These are phyloP conservation scores for Cochlearius cochlearius DNA, from an alignment of 2,113 vertebrate genomes.

Conservation along the genomic window DNA sequence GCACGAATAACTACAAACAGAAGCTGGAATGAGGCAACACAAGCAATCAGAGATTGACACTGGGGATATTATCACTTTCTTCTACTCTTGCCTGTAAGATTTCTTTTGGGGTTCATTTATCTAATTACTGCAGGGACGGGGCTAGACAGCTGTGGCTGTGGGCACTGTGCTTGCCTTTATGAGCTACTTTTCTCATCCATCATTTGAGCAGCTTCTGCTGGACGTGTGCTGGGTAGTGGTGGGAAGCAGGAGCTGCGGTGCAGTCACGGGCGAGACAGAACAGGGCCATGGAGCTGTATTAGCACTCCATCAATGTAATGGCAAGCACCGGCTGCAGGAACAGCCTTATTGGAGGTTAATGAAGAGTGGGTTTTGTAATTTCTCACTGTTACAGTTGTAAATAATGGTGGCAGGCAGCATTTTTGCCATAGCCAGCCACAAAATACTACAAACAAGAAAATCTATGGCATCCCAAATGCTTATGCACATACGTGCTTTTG, in stretches of 20 bases:
- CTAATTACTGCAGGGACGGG: slow-evolving; percentile 29
- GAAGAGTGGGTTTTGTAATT: slow-evolving; percentile 42
- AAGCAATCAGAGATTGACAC: not conserved
- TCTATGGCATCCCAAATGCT: not conserved
- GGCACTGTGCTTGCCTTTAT: slow-evolving; percentile 38
- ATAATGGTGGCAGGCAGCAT: not conserved
- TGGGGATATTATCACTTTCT: not conserved
- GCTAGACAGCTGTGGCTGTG: slow-evolving; percentile 48
- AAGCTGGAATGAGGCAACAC: not conserved
- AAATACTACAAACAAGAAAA: not conserved
- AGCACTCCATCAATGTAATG: slow-evolving; percentile 45
- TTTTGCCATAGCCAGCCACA: not conserved
- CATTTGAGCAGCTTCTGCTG: slow-evolving; percentile 40
- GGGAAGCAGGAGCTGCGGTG: not conserved
- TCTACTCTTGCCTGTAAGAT: not conserved
- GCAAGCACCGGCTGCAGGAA: slow-evolving; percentile 15
- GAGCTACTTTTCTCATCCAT: slow-evolving; percentile 57
- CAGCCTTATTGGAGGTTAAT: slow-evolving; percentile 51
- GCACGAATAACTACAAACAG: not conserved
- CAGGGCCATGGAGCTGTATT: not conserved
- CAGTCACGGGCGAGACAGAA: not conserved
- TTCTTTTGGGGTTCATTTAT: slow-evolving; percentile 39
- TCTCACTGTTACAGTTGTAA: slow-evolving; percentile 7
- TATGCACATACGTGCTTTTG: not conserved
- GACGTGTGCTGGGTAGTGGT: not conserved